Conservation (phyloP, 2,888 invertebrate genomes). For the Orthonychiurus folsomi region DNA sequence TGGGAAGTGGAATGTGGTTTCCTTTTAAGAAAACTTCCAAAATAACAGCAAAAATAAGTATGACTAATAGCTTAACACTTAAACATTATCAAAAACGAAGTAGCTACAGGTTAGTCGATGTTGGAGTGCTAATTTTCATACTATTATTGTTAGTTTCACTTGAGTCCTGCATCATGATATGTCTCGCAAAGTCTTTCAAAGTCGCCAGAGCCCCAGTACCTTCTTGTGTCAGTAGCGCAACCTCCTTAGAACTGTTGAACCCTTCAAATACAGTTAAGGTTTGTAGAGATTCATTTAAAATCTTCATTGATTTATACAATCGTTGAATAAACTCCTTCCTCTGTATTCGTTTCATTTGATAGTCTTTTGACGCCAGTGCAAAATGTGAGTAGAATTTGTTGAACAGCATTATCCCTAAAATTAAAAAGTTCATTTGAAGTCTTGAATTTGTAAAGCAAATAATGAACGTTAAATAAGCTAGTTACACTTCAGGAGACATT, state of each 20-base stretch:
- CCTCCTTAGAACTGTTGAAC: conserved; percentile 17
- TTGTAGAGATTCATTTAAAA: conserved; percentile 27
- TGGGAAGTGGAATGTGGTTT: too few species aligned
- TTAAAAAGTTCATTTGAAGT: too few species aligned
- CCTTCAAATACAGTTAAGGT: conserved; percentile 31
- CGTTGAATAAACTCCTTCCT: conserved; percentile 28
- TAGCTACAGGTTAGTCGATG: conserved; percentile 5
- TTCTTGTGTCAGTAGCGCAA: conserved; percentile 26
- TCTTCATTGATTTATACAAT: conserved; percentile 26
- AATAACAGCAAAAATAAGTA: too few species aligned
- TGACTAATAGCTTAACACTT: too few species aligned
- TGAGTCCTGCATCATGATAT: conserved; percentile 1
- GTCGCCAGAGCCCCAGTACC: conserved; percentile 23
- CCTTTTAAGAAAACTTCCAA: too few species aligned
- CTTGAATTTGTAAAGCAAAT: too few species aligned
- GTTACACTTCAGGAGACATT: not conserved
- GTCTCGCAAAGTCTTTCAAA: conserved; percentile 16
- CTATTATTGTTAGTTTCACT: not conserved
- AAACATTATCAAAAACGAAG: too few species aligned
- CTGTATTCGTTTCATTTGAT: conserved; percentile 15
- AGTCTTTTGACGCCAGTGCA: conserved; percentile 22
- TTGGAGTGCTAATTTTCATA: not conserved
- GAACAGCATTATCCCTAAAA: conserved; percentile 30
- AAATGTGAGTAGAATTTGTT: conserved; percentile 29
- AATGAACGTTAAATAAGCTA: not conserved